phyloP scores from a whole-genome alignment of 2,888 invertebrate genomes.

The Ophioninae sp. region DNA sequence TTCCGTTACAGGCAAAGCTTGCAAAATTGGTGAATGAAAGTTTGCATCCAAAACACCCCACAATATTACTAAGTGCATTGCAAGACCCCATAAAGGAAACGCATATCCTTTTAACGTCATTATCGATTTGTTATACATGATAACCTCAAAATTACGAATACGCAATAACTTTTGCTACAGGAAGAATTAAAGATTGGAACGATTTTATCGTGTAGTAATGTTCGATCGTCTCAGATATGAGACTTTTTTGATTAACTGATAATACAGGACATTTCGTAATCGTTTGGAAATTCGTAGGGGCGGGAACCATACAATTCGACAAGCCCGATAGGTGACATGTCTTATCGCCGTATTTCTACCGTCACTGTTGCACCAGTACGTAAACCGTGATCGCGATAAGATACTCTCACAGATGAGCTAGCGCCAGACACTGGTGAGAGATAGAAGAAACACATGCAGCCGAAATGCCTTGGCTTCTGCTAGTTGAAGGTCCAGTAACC shows the following conservation, averaged over 20 bases:
- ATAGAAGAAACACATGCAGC: too few species aligned
- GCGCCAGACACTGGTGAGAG: too few species aligned
- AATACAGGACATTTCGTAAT: background rate
- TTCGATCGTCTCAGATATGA: background rate
- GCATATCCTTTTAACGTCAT: constrained; percentile 57
- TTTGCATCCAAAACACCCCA: constrained; percentile 79
- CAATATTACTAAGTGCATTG: constrained; percentile 73
- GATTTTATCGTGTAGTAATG: background rate
- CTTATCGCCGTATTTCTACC: background rate
- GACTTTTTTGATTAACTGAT: background rate
- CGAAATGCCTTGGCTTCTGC: too few species aligned
- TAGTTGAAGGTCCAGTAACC: constrained; percentile 1
- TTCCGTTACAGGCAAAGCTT: constrained; percentile 70
- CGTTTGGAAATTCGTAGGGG: constrained; percentile 7
- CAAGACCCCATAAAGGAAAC: constrained; percentile 74
- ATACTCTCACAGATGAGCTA: too few species aligned
- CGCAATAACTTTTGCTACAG: background rate
- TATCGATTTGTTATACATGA: constrained; percentile 34
- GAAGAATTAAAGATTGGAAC: background rate
- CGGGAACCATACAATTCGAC: background rate
- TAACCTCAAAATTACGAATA: background rate
- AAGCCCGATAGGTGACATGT: constrained; percentile 2
- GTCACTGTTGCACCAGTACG: background rate
- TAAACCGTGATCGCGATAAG: too few species aligned
- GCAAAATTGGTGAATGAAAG: constrained; percentile 78